Evolutionary conservation across 2,888 invertebrate species (phyloP), one percentile per base, ranked within the genome.

Genomic region (Eurytoma californica): DNA sequence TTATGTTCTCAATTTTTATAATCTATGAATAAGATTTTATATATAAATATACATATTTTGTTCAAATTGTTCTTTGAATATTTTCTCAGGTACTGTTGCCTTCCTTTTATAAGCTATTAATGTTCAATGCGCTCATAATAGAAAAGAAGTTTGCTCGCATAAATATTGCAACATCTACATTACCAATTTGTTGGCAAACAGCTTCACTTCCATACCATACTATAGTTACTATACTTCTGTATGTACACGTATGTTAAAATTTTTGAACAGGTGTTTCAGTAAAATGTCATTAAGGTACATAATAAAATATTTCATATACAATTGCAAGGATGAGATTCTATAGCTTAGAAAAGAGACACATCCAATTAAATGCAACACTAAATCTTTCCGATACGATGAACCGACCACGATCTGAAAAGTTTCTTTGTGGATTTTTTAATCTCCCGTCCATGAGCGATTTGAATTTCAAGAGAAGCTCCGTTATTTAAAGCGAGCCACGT

Each of bases 401-500:
- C 90, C 0, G 91, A 91, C 91, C 91, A 91, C 70, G 90, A 90
- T 77, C 91, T 87, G 73, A 91, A 90, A 20, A 91, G 83, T 79
- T 89, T 90, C 66, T 90, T 88, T 13, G 89, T 81, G 14, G 88
- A 85, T 67, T 88, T 89, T 79, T 90, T 90, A 13, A 88, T 80
- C 80, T 90, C 89, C 30, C 85, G 88, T 30, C 90, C 90, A 72
- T 90, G 90, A 16, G 88, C 88, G 18, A 90, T 87, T 84, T 89
- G 88, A 72, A 91, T 87, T 83, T 90, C 90, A 12, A 91, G 83
- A 0, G 90, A 90, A 3, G 90, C 90, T 13, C 91, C 91, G 57
- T 90, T 90, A 79, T 90, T 90, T 55, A 91, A 83, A 18, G 89
- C 88, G 28, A 91, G 83, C 90, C 90, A 91, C 1, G 90, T 89